A percentile compares a stretch with the other conserved stretches of the same genome.
These are phyloP conservation scores for Haliclona indistincta DNA, from an alignment of 37 sponge, comb jelly and placozoan genomes.

Conservation along the genomic window DNA sequence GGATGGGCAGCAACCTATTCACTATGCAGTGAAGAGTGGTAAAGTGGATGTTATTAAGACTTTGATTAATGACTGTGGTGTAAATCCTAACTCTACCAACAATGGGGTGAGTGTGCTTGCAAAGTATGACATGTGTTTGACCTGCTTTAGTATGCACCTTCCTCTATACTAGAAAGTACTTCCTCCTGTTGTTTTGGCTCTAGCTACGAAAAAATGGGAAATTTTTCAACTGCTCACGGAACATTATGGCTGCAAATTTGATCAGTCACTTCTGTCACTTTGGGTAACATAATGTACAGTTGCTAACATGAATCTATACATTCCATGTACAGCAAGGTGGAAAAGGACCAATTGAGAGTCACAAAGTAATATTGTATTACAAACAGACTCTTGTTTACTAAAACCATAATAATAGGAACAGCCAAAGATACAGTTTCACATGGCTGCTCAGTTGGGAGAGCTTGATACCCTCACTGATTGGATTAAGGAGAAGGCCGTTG, in stretches of 20 bases:
- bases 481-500: constrained; percentile 6
- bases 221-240: constrained; percentile 17
- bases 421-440: not conserved
- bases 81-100: constrained; percentile 7
- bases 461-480: constrained; percentile 6
- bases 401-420: not conserved
- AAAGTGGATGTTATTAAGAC: constrained; percentile 1
- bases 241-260: constrained; percentile 10
- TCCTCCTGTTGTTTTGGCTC: not conserved
- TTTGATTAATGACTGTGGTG: constrained; percentile 13
- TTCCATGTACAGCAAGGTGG: no score
- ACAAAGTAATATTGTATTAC: no score
- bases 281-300: no score
- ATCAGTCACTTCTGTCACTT: not conserved
- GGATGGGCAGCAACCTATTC: constrained; percentile 24
- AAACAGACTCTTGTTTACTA: no score
- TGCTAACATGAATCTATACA: no score
- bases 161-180: not conserved
- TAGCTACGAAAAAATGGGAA: not conserved
- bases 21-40: constrained; percentile 23
- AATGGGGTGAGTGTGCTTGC: no score
- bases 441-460: constrained; percentile 2
- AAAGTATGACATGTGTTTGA: no score
- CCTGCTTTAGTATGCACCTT: not conserved
- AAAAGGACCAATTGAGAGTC: no score